Evolutionary conservation across 2,797 vertebrate species (phyloP).

Genomic region (Acipenser transmontanus): DNA sequence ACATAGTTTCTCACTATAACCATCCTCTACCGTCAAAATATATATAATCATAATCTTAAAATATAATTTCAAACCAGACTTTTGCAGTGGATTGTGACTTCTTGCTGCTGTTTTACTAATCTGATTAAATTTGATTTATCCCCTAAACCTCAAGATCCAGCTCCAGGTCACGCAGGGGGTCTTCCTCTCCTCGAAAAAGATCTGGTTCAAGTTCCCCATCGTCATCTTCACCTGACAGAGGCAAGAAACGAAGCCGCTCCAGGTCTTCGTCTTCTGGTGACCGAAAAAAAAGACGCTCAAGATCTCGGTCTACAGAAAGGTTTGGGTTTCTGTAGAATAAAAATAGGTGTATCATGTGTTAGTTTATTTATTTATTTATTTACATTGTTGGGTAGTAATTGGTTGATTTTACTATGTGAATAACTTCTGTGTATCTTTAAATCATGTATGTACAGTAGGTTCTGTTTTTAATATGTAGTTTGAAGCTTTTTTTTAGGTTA

Average conservation of each 20-base stretch:
- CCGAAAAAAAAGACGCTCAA: slow-evolving; percentile 94
- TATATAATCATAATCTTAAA: too few species aligned
- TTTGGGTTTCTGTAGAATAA: slow-evolving; percentile 99
- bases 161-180: slow-evolving; percentile 96
- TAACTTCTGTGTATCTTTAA: slow-evolving; percentile 23
- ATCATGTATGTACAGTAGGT: slow-evolving; percentile 23
- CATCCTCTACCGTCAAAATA: too few species aligned
- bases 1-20: too few species aligned
- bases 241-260: slow-evolving; percentile 92
- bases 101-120: slow-evolving; percentile 47
- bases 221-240: slow-evolving; percentile 81
- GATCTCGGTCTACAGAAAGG: slow-evolving; percentile 99
- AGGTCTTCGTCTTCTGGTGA: slow-evolving; percentile 90
- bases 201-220: slow-evolving; percentile 82
- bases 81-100: neutral
- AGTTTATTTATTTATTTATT: slow-evolving; percentile 24
- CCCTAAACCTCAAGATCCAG: slow-evolving; percentile 83
- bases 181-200: slow-evolving; percentile 87
- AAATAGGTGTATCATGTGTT: slow-evolving; percentile 42
- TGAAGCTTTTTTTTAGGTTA: too few species aligned
- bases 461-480: slow-evolving; percentile 24
- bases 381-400: slow-evolving; percentile 26
- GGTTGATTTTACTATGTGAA: slow-evolving; percentile 34
- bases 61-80: too few species aligned
- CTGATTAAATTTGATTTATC: slow-evolving; percentile 76